Conservation (phyloP, 2,113 vertebrate species). For the Toxotes jaculatrix region DNA sequence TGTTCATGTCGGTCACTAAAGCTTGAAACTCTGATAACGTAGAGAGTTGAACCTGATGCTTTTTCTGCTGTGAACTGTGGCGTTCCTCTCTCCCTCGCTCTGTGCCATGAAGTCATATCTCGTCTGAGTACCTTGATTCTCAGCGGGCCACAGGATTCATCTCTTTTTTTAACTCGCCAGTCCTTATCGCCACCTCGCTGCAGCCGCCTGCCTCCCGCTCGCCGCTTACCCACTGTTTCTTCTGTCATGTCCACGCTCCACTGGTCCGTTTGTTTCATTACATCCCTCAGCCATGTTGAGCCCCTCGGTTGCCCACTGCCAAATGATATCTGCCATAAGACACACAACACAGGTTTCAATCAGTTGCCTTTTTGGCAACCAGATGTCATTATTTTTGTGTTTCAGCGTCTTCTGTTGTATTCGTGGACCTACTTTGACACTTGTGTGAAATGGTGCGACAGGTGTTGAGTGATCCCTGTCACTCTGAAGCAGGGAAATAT, state of each 20-base stretch:
- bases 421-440: not conserved
- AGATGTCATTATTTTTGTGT: not conserved
- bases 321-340: constrained; percentile 6
- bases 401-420: not conserved
- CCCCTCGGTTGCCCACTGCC: not conserved
- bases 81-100: not conserved
- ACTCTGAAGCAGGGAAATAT: not conserved
- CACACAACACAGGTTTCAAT: not conserved
- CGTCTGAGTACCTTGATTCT: not conserved
- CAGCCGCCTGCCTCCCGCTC: constrained; percentile 5
- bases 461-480: not conserved
- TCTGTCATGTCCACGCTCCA: constrained; percentile 33
- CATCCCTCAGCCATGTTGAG: constrained; percentile 20
- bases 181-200: constrained; percentile 6
- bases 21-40: too few relatives aligned
- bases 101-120: not conserved
- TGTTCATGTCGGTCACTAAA: too few relatives aligned
- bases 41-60: not conserved
- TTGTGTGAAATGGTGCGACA: not conserved
- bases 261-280: constrained; percentile 42
- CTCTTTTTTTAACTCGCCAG: constrained; percentile 31
- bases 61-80: not conserved
- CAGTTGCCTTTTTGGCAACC: not conserved
- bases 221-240: constrained; percentile 26
- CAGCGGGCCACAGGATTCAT: constrained; percentile 3